Percentiles rank a stretch among this genome's conserved stretches.
Evolutionary conservation across 2,113 vertebrate species (phyloP).

Genomic region (Meleagris gallopavo): DNA sequence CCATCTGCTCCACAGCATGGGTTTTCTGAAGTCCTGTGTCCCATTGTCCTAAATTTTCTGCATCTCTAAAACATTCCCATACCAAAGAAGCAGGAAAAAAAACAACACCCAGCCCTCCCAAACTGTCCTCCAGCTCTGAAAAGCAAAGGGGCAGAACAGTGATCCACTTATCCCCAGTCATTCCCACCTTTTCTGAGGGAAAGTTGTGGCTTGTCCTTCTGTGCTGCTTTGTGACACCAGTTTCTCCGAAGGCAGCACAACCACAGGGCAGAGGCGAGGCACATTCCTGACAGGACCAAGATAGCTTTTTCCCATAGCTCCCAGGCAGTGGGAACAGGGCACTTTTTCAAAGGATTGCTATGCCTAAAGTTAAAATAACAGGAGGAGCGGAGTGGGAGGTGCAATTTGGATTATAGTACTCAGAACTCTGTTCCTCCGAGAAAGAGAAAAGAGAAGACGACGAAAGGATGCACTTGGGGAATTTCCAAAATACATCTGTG

Average conservation of each 20-base stretch:
- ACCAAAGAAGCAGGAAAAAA: background rate
- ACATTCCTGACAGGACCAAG: conserved; percentile 74
- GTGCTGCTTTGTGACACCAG: background rate
- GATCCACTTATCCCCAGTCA: background rate
- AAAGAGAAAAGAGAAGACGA: conserved; percentile 8
- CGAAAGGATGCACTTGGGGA: conserved; percentile 34
- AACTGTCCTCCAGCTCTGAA: background rate
- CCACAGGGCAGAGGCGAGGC: conserved; percentile 57
- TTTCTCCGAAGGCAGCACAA: conserved; percentile 43
- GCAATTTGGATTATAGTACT: conserved; percentile 5
- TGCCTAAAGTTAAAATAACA: conserved; percentile 72
- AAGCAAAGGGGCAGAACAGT: background rate
- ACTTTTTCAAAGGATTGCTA: conserved; percentile 63
- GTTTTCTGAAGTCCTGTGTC: background rate
- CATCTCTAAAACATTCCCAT: background rate
- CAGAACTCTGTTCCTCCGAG: background rate
- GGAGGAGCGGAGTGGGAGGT: conserved; percentile 20
- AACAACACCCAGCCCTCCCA: background rate
- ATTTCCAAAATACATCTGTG: conserved; percentile 20
- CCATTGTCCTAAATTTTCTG: background rate
- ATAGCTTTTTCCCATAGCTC: conserved; percentile 75
- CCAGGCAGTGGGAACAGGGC: conserved; percentile 65
- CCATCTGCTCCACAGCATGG: background rate
- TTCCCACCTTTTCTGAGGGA: conserved; percentile 19
- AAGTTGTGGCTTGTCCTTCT: background rate